A percentile compares a stretch with the other conserved stretches of the same genome.
Conservation (phyloP, 2,888 invertebrate species). For the Caenorhabditis auriculariae region DNA sequence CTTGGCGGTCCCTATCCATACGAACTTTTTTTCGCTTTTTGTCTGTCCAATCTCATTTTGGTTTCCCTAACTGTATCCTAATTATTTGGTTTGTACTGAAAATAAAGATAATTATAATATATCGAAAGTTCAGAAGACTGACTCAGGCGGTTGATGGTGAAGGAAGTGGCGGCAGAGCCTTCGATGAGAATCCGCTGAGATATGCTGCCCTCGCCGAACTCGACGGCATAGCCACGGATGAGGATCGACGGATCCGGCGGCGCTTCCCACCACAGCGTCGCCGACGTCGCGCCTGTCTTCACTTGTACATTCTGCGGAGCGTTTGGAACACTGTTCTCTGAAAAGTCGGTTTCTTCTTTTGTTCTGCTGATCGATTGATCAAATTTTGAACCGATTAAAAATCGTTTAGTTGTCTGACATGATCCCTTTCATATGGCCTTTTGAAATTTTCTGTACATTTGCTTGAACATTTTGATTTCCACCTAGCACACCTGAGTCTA, state of each 20-base stretch:
- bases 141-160: conserved; percentile 53
- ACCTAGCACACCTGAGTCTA: no score
- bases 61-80: no score
- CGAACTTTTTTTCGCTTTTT: no score
- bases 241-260: conserved; percentile 50
- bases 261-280: conserved; percentile 61
- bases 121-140: no score
- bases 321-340: conserved; percentile 58
- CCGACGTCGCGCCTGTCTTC: conserved; percentile 43
- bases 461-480: no score
- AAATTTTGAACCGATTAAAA: no score
- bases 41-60: no score
- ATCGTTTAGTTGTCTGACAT: no score
- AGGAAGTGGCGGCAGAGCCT: conserved; percentile 53
- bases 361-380: no score
- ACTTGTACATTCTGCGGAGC: conserved; percentile 57
- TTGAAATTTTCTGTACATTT: not conserved
- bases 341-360: conserved; percentile 12
- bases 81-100: no score
- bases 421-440: not conserved
- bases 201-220: conserved; percentile 58
- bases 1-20: no score
- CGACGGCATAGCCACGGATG: conserved; percentile 60
- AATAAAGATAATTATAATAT: no score
- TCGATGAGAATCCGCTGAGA: conserved; percentile 55